A percentile compares a stretch with the other conserved stretches of the same genome.
These are phyloP conservation scores for Zaprionus tsacasi DNA, from an alignment of 1,140 invertebrate species.

Conservation along the genomic window DNA sequence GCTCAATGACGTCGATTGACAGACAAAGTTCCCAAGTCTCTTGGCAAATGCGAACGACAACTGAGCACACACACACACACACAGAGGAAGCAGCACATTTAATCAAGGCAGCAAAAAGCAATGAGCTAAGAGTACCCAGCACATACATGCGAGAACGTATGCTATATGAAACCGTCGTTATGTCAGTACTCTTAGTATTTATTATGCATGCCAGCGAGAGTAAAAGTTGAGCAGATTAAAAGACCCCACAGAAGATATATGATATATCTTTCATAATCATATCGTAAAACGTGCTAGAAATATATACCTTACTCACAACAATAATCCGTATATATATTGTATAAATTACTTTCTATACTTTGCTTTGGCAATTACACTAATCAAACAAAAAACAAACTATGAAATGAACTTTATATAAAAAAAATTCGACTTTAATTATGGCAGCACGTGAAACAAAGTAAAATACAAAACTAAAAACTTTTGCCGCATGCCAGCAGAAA, in stretches of 20 bases:
- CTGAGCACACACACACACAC: constrained; percentile 40
- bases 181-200: constrained; percentile 24
- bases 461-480: constrained; percentile 39
- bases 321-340: neutral
- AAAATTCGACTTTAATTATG: constrained; percentile 18
- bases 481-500: neutral
- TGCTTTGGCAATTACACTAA: neutral
- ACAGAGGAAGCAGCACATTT: constrained; percentile 47
- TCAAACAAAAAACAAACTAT: neutral
- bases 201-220: constrained; percentile 24
- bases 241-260: neutral
- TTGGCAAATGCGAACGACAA: constrained; percentile 31
- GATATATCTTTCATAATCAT: constrained; percentile 11
- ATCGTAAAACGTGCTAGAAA: neutral
- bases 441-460: constrained; percentile 34
- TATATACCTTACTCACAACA: neutral
- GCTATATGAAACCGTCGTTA: constrained; percentile 7
- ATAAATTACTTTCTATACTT: neutral
- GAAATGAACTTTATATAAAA: neutral
- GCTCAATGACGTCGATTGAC: constrained; percentile 32
- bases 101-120: constrained; percentile 44
- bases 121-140: constrained; percentile 8
- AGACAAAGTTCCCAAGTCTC: constrained; percentile 33
- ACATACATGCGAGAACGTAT: neutral
- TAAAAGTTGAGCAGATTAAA: constrained; percentile 29